Conservation (phyloP, 2,113 vertebrate genomes). For the Turnix velox region DNA sequence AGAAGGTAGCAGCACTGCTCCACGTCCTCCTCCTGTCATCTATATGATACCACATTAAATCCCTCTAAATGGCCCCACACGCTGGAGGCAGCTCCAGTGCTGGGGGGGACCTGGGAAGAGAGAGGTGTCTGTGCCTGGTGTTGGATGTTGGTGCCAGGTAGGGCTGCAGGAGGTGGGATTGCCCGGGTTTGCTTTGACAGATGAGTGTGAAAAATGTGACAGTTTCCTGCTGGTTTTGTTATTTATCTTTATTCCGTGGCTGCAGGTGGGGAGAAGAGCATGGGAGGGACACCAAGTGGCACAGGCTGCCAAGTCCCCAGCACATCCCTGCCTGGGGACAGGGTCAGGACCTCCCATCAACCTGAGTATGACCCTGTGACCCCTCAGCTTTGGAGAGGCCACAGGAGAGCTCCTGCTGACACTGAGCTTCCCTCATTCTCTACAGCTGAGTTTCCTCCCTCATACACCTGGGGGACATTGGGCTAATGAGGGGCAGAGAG, state of each 20-base stretch:
- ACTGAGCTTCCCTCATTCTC: accelerated
- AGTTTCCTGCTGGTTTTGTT: neutral
- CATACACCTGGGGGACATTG: neutral
- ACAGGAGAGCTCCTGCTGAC: accelerated
- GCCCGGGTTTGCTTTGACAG: neutral
- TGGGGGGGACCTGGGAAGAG: neutral
- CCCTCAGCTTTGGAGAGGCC: neutral
- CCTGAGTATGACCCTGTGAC: neutral
- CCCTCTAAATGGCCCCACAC: conserved; percentile 7
- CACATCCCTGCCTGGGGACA: accelerated
- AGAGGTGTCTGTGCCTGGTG: neutral
- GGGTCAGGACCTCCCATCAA: neutral
- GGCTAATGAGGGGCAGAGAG: neutral
- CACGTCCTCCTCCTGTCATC: neutral
- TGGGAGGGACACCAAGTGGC: neutral
- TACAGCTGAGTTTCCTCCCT: neutral
- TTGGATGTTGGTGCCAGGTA: neutral
- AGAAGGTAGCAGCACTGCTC: neutral
- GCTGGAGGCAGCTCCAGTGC: conserved; percentile 24
- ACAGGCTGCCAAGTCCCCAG: neutral
- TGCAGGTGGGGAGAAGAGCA: neutral
- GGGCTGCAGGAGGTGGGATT: neutral
- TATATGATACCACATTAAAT: conserved; percentile 31
- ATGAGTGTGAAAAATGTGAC: neutral
- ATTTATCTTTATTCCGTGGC: neutral